Base-by-base conservation (phyloP, 2,797 vertebrate species). In the Coracias cyanogaster region DNA sequence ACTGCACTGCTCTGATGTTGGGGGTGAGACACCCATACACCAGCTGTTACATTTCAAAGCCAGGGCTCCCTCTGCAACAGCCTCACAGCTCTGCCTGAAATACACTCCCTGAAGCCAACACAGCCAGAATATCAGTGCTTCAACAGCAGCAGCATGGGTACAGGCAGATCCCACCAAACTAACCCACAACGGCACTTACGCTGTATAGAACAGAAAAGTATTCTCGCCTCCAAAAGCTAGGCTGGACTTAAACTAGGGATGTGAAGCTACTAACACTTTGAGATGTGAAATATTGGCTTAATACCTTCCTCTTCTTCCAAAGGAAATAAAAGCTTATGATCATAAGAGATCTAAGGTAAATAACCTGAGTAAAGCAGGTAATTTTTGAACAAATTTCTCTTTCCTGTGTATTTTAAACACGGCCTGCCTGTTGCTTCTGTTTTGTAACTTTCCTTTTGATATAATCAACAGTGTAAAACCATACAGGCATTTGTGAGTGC, bases 1-100 rank as follows among this genome's bases (percentile, higher is more conserved):
- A 92, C 19, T 21, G 89, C 82, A 62, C 69, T 18, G 79, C 89
- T 78, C 81, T 19, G 64, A 46, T 52, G 81, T 0, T 71, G 76
- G 79, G 92, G 92, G 82, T 37, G 69, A 96, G 90, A 83, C 45
- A 54, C 41, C 78, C 88, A 9, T 80, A 31, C 37, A 48, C 61
- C 96, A 92, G 93, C 94, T 89, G 84, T 13, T 87, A 51, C 35
- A 51, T 95, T 96, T 89, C 84, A 95, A 94, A 95, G 92, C 71
- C 84, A 73, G 76, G 72, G 43, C 83, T 93, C 86, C 73, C 81
- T 55, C 55, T 21, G 70, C 0, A 1, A 77, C 3, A 41, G 28
- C 84, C 58, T 72, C 86, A 24, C 37, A 62, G 48, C 48, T 45
- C 60, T 74, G 88, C 49, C 49, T 2, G 14, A 22, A 45, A 67